A percentile compares a stretch with the other conserved stretches of the same genome.
Conservation (phyloP, 2,113 vertebrate genomes). For the Amphiprion percula region DNA sequence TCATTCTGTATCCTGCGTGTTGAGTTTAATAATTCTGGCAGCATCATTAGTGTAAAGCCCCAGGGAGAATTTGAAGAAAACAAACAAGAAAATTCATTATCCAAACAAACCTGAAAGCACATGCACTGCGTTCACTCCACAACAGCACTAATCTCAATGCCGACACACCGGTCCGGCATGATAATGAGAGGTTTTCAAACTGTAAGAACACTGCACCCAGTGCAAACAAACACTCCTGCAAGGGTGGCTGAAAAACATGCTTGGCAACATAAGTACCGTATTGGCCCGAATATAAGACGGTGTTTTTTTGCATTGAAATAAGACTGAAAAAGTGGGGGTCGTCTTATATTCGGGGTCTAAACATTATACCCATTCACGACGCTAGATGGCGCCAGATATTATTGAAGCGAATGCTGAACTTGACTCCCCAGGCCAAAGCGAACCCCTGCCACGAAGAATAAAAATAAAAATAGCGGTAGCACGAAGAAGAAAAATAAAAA, state of each 20-base stretch:
- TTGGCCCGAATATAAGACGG: too few species aligned
- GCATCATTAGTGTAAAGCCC: neutral
- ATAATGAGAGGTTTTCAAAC: conserved; percentile 64
- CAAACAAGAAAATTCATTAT: neutral
- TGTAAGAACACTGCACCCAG: conserved; percentile 35
- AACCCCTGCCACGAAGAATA: too few species aligned
- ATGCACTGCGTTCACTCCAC: conserved; percentile 5
- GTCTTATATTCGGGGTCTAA: too few species aligned
- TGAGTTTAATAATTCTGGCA: neutral
- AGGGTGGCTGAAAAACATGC: conserved; percentile 74
- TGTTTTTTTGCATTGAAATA: too few species aligned
- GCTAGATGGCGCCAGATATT: too few species aligned
- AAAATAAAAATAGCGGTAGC: too few species aligned
- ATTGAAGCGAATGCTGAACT: too few species aligned
- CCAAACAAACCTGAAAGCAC: conserved; percentile 4
- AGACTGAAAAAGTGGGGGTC: too few species aligned
- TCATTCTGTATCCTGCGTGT: fast-evolving
- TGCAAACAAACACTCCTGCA: conserved; percentile 68
- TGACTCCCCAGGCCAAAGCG: too few species aligned
- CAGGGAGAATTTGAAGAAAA: conserved; percentile 5
- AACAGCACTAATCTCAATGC: conserved; percentile 4
- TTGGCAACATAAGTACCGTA: conserved; percentile 73
- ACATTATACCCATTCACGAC: too few species aligned
- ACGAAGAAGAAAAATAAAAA: too few species aligned
- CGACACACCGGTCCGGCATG: conserved; percentile 1